phyloP scores from a whole-genome alignment of 2,113 vertebrate species.

The Acanthochromis polyacanthus region DNA sequence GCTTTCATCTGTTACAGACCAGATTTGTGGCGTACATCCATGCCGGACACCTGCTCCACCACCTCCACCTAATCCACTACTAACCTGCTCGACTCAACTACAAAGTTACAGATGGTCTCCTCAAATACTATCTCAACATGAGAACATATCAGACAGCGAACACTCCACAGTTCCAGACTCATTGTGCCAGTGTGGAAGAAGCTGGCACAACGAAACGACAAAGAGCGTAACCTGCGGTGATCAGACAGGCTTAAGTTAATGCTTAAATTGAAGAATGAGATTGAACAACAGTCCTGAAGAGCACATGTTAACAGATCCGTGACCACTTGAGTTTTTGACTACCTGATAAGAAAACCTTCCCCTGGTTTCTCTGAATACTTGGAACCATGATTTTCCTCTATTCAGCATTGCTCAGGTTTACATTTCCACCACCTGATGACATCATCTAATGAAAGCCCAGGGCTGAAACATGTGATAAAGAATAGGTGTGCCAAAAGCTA shows the following conservation, averaged over 20 bases:
- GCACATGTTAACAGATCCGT: background rate
- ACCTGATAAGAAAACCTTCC: background rate
- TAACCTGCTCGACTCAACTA: constrained; percentile 13
- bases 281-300: constrained; percentile 12
- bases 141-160: background rate
- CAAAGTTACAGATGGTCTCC: background rate
- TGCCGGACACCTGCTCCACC: constrained; percentile 29
- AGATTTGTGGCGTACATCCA: constrained; percentile 5
- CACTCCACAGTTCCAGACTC: too few relatives aligned
- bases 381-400: background rate
- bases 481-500: background rate
- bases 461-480: background rate
- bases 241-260: constrained; percentile 7
- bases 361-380: background rate
- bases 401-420: background rate
- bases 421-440: background rate
- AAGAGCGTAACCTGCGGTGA: background rate
- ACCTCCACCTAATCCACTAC: constrained; percentile 31
- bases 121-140: background rate
- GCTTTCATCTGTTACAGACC: constrained; percentile 31
- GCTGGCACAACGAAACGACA: background rate
- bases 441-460: background rate
- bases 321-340: background rate
- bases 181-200: background rate
- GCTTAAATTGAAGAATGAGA: constrained; percentile 18